Percentiles rank a stretch among this genome's conserved stretches.
phyloP scores from a whole-genome alignment of 2,113 vertebrate genomes.

The Beaufortia kweichowensis region DNA sequence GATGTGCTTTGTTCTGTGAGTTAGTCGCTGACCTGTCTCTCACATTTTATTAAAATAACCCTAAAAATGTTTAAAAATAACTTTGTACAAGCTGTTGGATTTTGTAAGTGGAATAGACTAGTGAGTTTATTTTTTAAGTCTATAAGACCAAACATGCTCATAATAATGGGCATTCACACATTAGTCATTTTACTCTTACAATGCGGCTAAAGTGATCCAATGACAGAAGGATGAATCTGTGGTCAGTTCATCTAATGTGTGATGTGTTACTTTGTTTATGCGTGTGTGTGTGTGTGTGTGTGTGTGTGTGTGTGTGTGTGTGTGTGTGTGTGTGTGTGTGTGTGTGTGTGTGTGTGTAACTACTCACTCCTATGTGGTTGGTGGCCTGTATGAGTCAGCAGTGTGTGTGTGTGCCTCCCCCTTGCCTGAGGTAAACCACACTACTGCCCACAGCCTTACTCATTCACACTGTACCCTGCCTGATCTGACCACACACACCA shows the following conservation, averaged over 20 bases:
- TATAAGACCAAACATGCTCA: neutral
- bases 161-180: neutral
- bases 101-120: too few relatives aligned
- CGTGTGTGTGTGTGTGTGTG: constrained; percentile 14
- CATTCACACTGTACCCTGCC: constrained; percentile 58
- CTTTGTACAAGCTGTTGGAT: too few relatives aligned
- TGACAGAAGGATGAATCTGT: neutral
- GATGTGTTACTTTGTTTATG: neutral
- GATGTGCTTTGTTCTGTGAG: too few relatives aligned
- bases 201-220: neutral
- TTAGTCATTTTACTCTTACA: constrained; percentile 16
- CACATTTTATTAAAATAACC: too few relatives aligned
- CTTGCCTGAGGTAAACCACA: constrained; percentile 66
- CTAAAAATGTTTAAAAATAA: too few relatives aligned
- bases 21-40: too few relatives aligned
- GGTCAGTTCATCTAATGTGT: constrained; percentile 12
- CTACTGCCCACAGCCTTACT: constrained; percentile 58
- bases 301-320: constrained; percentile 41
- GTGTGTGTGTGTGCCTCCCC: constrained; percentile 58
- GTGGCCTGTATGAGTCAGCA: constrained; percentile 63
- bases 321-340: constrained; percentile 8
- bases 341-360: constrained; percentile 40
- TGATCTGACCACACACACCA: constrained; percentile 57
- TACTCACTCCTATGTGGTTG: constrained; percentile 32
- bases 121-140: too few relatives aligned